phyloP scores from a whole-genome alignment of 2,113 vertebrate species.

The Monarcha castaneiventris region DNA sequence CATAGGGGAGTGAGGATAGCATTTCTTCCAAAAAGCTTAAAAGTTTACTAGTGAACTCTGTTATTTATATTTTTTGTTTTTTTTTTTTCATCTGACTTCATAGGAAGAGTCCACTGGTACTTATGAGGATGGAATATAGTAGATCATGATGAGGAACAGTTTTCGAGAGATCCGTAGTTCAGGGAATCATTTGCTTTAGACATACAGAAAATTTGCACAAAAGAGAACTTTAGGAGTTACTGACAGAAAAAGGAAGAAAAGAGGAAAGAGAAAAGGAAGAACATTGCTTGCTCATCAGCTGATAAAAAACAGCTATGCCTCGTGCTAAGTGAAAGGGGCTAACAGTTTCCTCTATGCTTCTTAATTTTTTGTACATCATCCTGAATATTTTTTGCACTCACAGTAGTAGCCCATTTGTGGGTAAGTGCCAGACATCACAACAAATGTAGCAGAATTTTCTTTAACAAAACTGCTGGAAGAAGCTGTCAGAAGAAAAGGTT shows the following conservation, averaged over 20 bases:
- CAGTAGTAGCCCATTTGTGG: not conserved
- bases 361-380: not conserved
- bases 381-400: not conserved
- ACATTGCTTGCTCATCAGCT: not conserved
- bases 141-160: not conserved
- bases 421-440: not conserved
- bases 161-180: not conserved
- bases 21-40: not conserved
- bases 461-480: not conserved
- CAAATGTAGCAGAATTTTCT: not conserved
- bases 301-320: not conserved
- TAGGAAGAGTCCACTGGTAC: not conserved
- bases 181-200: not conserved
- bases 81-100: not conserved
- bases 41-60: not conserved
- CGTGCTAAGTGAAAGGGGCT: not conserved
- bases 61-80: not conserved
- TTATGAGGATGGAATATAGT: not conserved
- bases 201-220: not conserved
- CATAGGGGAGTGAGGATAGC: not conserved
- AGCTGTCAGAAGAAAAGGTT: not conserved
- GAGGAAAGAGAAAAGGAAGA: not conserved
- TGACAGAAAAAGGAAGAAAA: not conserved
- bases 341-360: not conserved
- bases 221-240: not conserved